Conservation (phyloP, 92 coral and sea anemone species). For the Meandrina meandrites region DNA sequence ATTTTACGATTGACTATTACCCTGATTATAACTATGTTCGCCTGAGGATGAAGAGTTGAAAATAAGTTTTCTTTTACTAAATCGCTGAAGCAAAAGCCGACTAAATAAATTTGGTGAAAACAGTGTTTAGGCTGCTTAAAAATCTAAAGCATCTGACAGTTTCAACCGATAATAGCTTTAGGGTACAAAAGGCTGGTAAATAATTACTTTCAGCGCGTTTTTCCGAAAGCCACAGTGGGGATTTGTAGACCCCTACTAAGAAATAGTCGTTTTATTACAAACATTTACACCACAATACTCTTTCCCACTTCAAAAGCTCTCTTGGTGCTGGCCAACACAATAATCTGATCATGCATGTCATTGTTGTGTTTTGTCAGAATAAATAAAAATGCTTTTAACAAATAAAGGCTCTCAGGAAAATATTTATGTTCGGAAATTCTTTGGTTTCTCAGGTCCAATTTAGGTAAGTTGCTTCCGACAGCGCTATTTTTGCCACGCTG, state of each 20-base stretch:
- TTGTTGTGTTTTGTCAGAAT: background rate
- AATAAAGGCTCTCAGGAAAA: conserved; percentile 1
- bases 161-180: background rate
- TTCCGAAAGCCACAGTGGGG: background rate
- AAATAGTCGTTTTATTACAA: background rate
- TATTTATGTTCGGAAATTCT: background rate
- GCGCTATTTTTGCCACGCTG: background rate
- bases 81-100: background rate
- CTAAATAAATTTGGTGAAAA: background rate
- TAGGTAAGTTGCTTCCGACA: background rate
- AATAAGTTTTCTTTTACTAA: background rate
- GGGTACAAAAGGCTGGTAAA: background rate
- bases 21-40: background rate
- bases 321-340: background rate
- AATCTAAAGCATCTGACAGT: background rate
- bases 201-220: conserved; percentile 9
- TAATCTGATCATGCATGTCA: background rate
- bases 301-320: background rate
- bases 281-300: background rate
- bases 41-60: background rate
- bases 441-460: background rate
- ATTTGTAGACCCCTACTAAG: background rate
- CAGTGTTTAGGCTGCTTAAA: background rate
- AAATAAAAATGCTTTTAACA: background rate
- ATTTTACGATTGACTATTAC: background rate